Evolutionary conservation across 1,140 invertebrate species (phyloP).

Genomic region (Drosophila quadrilineata): DNA sequence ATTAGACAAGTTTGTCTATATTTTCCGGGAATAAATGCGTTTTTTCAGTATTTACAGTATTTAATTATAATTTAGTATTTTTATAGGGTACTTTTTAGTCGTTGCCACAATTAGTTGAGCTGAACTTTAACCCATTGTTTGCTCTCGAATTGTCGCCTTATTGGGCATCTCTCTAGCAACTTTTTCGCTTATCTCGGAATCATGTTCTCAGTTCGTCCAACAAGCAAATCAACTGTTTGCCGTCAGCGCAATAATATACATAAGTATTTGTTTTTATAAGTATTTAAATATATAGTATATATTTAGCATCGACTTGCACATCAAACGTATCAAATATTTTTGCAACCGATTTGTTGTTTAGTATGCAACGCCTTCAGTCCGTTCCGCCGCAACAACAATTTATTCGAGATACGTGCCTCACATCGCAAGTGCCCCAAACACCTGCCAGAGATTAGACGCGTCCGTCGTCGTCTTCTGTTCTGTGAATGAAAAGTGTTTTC

Average conservation of each 20-base stretch:
- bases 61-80: not conserved
- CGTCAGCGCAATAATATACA: not conserved
- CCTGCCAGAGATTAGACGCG: no score
- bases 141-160: slow-evolving; percentile 7
- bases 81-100: not conserved
- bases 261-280: not conserved
- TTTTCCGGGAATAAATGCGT: not conserved
- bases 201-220: not conserved
- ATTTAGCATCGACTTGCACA: slow-evolving; percentile 1
- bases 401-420: slow-evolving; percentile 15
- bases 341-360: slow-evolving; percentile 15
- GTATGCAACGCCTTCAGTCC: slow-evolving; percentile 21
- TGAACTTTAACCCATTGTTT: slow-evolving; percentile 16
- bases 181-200: slow-evolving; percentile 17
- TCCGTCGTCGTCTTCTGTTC: not conserved
- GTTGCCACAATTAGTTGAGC: no score
- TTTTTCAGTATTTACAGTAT: not conserved
- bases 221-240: slow-evolving; percentile 30
- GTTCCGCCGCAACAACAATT: slow-evolving; percentile 14
- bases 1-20: no score
- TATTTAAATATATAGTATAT: slow-evolving; percentile 8
- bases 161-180: slow-evolving; percentile 16
- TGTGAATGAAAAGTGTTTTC: slow-evolving; percentile 18
- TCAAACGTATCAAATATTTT: slow-evolving; percentile 23
- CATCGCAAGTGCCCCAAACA: slow-evolving; percentile 10